Base-by-base conservation (phyloP, 2,888 invertebrate species). In the Syrista parreyssii region DNA sequence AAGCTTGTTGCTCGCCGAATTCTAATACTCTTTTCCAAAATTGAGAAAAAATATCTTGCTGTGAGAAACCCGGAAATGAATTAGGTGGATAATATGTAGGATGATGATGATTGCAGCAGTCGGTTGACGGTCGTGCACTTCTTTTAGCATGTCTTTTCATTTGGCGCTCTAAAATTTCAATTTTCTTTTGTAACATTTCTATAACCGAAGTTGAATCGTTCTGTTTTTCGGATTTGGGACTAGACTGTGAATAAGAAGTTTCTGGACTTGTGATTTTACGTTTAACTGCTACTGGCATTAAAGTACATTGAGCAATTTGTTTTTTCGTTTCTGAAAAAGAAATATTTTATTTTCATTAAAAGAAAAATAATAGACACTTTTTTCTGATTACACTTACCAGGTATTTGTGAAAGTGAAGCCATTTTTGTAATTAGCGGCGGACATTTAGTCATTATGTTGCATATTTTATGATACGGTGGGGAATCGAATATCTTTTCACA, bases 381-480 rank as follows among this genome's bases (percentile, higher is more conserved):
- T 55, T 23, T 23, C 40, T 55, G 40, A 55, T 55, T 15, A 55
- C 23, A 23, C 74, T 82, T 76, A 85, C 84, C 78, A 40, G 77
- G 77, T 74, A 74, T 75, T 35, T 40, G 79, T 31, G 82, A 76
- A 12, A 87, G 83, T 30, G 83, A 77, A 71, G 82, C 31, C 68
- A 79, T 77, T 75, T 86, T 82, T 0, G 76, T 69, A 33, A 89
- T 75, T 31, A 85, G 75, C 23, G 83, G 79, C 30, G 88, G 88
- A 73, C 81, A 81, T 1, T 77, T 12, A 0, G 79, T 78, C 89
- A 90, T 88, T 3, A 85, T 76, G 36, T 83, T 79, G 11, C 83
- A 86, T 74, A 90, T 89, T 79, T 86, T 84, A 4, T 89, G 83
- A 32, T 86, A 12, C 1, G 86, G 84, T 0, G 81, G 74, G 12